A percentile compares a stretch with the other conserved stretches of the same genome.
Evolutionary conservation across 2,888 invertebrate species (phyloP).

Genomic region (Gibbula magus): DNA sequence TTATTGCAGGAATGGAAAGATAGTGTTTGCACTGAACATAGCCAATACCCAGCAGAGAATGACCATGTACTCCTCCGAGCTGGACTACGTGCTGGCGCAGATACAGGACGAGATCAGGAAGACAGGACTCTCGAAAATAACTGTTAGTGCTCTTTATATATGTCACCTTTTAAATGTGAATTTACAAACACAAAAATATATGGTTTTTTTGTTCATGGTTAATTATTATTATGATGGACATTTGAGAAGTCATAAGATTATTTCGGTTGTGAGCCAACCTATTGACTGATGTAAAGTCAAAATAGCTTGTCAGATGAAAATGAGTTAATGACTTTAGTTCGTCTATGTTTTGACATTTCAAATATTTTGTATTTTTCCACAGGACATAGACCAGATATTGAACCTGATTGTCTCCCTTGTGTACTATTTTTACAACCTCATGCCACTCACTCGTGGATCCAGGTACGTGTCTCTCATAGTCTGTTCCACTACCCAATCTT

Average conservation of each 20-base stretch:
- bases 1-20: conserved; percentile 53
- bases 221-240: too few species aligned
- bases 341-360: not conserved
- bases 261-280: too few species aligned
- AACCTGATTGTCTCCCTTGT: conserved; percentile 63
- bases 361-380: conserved; percentile 26
- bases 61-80: conserved; percentile 59
- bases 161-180: too few species aligned
- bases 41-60: conserved; percentile 60
- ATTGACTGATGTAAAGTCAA: too few species aligned
- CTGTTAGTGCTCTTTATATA: conserved; percentile 42
- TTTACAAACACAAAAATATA: too few species aligned
- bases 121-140: conserved; percentile 59
- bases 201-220: too few species aligned
- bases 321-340: not conserved
- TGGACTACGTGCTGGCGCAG: conserved; percentile 64
- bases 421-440: conserved; percentile 70
- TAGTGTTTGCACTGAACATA: conserved; percentile 62
- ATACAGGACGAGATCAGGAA: conserved; percentile 64
- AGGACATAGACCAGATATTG: conserved; percentile 66
- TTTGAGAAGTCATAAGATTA: too few species aligned
- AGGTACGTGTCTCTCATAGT: conserved; percentile 49
- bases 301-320: too few species aligned
- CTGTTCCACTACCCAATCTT: too few species aligned
- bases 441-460: conserved; percentile 68